Evolutionary conservation across 1,140 invertebrate species (phyloP).

Genomic region (Pseudomyrmex concolor): DNA sequence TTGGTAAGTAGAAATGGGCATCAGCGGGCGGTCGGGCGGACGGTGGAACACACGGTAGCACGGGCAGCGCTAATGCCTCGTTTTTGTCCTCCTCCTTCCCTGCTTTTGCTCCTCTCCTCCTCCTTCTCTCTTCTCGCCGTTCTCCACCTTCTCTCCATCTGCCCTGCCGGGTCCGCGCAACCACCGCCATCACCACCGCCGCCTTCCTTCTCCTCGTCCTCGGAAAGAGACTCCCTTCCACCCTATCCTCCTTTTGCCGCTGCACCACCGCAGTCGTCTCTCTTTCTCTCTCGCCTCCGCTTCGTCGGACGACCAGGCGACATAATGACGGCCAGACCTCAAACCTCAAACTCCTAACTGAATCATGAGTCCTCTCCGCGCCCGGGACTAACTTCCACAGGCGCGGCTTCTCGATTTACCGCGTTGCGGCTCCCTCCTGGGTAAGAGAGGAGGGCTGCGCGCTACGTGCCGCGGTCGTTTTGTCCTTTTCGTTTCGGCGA

Average conservation of each 20-base stretch:
- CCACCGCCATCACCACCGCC: constrained; percentile 6
- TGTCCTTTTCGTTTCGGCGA: constrained; percentile 59
- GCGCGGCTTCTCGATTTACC: constrained; percentile 73
- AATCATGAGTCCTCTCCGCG: constrained; percentile 77
- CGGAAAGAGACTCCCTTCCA: constrained; percentile 20
- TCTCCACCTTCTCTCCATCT: constrained; percentile 49
- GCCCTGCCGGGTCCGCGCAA: constrained; percentile 32
- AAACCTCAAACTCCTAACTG: constrained; percentile 81
- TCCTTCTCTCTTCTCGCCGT: constrained; percentile 38
- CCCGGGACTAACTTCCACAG: constrained; percentile 62
- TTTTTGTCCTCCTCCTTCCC: constrained; percentile 78
- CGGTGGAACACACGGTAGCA: constrained; percentile 78
- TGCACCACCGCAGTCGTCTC: constrained; percentile 37
- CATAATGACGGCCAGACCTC: constrained; percentile 79
- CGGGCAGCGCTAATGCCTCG: constrained; percentile 81
- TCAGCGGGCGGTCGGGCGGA: constrained; percentile 80
- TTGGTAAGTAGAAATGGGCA: constrained; percentile 82
- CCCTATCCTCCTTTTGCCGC: constrained; percentile 29
- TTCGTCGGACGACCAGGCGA: constrained; percentile 70
- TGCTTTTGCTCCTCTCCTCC: constrained; percentile 44
- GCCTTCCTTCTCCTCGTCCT: constrained; percentile 33
- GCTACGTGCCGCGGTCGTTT: constrained; percentile 63
- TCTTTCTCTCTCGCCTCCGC: constrained; percentile 45
- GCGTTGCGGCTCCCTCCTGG: constrained; percentile 59
- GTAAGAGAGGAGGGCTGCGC: constrained; percentile 53